Percentiles rank a stretch among this genome's conserved stretches.
Conservation (phyloP, 2,888 invertebrate genomes). For the Lissocephala sabroskyi region DNA sequence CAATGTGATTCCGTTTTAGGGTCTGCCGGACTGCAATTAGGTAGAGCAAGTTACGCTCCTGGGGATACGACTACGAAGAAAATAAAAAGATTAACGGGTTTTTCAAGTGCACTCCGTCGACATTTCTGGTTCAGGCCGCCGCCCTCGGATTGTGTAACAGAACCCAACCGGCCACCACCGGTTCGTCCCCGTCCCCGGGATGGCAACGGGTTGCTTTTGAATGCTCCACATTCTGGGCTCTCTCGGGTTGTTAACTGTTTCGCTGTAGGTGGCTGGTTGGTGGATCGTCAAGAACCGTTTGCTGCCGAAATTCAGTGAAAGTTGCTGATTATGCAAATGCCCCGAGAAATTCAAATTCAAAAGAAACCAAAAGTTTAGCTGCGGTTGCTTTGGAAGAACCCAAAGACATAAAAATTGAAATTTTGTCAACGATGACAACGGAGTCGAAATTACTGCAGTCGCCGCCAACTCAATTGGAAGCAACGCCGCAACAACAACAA, state of each 20-base stretch:
- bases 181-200: no score
- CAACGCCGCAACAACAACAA: constrained; percentile 22
- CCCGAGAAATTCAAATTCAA: constrained; percentile 29
- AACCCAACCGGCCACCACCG: constrained; percentile 28
- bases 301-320: constrained; percentile 61
- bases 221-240: no score
- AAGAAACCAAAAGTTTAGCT: constrained; percentile 40
- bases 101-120: constrained; percentile 43
- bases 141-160: constrained; percentile 63
- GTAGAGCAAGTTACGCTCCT: constrained; percentile 16
- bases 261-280: constrained; percentile 1
- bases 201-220: no score
- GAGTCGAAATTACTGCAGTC: neutral
- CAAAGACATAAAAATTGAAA: no score
- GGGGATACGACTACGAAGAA: no score
- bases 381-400: constrained; percentile 17
- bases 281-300: constrained; percentile 45
- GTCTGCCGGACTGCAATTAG: constrained; percentile 29
- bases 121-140: constrained; percentile 10
- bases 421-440: constrained; percentile 6
- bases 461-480: constrained; percentile 1
- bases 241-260: constrained; percentile 39
- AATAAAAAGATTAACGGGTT: constrained; percentile 46
- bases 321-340: constrained; percentile 53
- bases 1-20: constrained; percentile 17